These are phyloP conservation scores for Nasua narica DNA, from an alignment of 2,797 vertebrate genomes.

Conservation along the genomic window DNA sequence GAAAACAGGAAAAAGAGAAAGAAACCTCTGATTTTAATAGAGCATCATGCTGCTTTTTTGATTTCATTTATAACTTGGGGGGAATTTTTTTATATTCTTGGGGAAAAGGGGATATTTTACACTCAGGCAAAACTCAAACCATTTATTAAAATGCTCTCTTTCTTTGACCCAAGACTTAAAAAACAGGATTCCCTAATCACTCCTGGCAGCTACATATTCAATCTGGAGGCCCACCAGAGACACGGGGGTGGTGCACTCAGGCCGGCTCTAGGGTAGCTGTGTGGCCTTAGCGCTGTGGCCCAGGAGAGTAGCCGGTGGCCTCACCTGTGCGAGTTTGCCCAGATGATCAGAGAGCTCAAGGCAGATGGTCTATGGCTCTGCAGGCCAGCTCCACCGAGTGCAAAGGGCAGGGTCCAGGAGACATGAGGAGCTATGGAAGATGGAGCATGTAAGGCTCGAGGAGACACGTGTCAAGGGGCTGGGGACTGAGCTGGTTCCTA, in stretches of 20 bases:
- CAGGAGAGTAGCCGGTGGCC: background rate
- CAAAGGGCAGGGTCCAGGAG: background rate
- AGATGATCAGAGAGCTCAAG: background rate
- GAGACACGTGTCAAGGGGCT: background rate
- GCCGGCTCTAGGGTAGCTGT: background rate
- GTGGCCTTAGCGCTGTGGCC: background rate
- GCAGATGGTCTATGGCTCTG: background rate
- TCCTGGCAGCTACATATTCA: background rate
- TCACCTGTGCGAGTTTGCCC: background rate
- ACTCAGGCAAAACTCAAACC: slow-evolving; percentile 34
- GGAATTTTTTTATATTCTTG: slow-evolving; percentile 1
- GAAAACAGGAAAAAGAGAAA: slow-evolving; percentile 42
- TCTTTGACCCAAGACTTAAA: slow-evolving; percentile 31
- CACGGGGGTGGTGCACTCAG: background rate
- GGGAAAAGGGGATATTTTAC: slow-evolving; percentile 21
- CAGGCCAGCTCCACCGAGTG: background rate
- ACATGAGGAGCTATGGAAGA: background rate
- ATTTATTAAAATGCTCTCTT: slow-evolving; percentile 17
- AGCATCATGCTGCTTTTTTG: background rate
- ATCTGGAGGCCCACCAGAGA: background rate
- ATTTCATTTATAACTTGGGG: background rate
- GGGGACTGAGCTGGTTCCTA: background rate
- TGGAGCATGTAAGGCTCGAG: background rate
- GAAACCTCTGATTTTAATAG: background rate
- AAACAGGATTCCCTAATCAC: background rate